Base-by-base conservation (phyloP, 2,888 invertebrate species). In the Cenopis cana region DNA sequence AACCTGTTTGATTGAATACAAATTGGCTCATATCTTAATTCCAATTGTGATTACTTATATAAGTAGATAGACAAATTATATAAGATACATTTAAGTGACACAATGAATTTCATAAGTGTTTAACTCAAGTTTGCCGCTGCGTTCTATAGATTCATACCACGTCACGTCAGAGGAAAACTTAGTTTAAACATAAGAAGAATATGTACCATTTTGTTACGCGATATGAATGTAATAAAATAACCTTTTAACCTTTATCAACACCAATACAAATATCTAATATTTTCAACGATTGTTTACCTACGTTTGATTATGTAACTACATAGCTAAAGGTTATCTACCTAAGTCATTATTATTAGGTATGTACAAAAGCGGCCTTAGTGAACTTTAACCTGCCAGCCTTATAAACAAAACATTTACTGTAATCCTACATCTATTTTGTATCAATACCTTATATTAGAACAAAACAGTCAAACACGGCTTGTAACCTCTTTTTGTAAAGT, bases 291-390 rank as follows among this genome's bases (percentile, higher is more conserved):
- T 61, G 56, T 52, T 73, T 71, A 70, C 56, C 70, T 74, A 73
- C 69, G 67, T 64, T 57, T 56, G 55, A 59, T 69, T 69, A 66
- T 60, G 50, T 68, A 69, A 64, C 70, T 61, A 69, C 52, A 56
- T 54, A 64, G 50, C 65, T 65, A 60, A n/a, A 33, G 10, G 52
- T 46, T 60, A 46, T 49, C 61, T 69, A 62, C 55, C 56, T 56
- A 64, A 49, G 29, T 52, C 50, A 36, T 54, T 9, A 20, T 76
- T 78, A 76, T 77, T 82, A 84, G 81, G 73, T 82, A 84, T 82
- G 73, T 82, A 82, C 82, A 81, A 76, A 76, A 77, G 73, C 56
- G 73, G 68, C 56, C 55, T 56, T 67, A n/a, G 18, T 56, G 50
- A 65, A 38, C 56, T 60, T 62, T 60, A 66, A 70, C 74, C 71